These are phyloP conservation scores for Spermophilus dauricus DNA, from an alignment of 2,113 vertebrate species.

Conservation along the genomic window DNA sequence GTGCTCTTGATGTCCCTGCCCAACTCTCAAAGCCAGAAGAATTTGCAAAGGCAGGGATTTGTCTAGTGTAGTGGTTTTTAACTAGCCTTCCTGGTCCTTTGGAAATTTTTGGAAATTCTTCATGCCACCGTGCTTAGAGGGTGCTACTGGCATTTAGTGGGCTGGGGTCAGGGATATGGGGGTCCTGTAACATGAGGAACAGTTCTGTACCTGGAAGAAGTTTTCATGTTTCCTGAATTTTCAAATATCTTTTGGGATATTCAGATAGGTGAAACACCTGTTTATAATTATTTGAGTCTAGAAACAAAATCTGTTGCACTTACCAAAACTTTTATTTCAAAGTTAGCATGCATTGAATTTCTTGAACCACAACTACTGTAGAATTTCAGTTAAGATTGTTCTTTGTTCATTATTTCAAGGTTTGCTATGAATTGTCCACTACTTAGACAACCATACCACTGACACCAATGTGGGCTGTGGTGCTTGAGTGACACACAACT, in stretches of 20 bases:
- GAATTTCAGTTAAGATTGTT: background rate
- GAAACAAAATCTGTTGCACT: background rate
- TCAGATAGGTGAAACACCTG: background rate
- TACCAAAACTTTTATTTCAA: background rate
- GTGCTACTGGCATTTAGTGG: background rate
- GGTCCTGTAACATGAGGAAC: background rate
- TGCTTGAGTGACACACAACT: background rate
- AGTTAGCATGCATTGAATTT: background rate
- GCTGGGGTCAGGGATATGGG: accelerated
- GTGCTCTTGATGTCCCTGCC: background rate
- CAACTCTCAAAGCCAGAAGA: background rate
- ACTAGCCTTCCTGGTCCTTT: accelerated
- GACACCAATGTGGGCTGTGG: background rate
- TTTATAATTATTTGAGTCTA: slow-evolving; percentile 17
- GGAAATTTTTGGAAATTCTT: background rate
- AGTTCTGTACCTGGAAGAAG: background rate
- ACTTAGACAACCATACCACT: background rate
- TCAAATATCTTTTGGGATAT: background rate
- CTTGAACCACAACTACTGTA: background rate
- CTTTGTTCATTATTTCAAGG: background rate
- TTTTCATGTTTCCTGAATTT: background rate
- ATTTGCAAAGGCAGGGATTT: background rate
- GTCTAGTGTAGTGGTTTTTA: background rate
- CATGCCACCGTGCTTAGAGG: background rate
- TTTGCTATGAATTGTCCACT: background rate